Percentiles rank a stretch among this genome's conserved stretches.
Evolutionary conservation across 1,140 invertebrate genomes (phyloP).

Genomic region (Dendrolimus punctatus): DNA sequence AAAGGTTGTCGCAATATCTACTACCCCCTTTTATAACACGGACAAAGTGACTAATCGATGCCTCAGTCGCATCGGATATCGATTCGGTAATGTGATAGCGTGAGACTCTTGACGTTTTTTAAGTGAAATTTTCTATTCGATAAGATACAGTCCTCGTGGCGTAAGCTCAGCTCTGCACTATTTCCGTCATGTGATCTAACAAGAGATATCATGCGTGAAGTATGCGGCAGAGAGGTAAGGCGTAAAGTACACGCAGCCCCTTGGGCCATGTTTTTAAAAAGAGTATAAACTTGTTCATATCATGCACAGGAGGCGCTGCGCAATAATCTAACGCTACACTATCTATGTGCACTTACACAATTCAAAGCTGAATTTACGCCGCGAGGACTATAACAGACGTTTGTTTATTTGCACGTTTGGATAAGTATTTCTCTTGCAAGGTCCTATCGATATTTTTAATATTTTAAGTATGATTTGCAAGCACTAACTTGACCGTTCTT

Average conservation of each 20-base stretch:
- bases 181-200: too few relatives aligned
- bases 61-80: conserved; percentile 14
- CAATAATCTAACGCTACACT: too few relatives aligned
- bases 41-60: conserved; percentile 23
- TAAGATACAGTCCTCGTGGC: conserved; percentile 19
- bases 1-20: conserved; percentile 32
- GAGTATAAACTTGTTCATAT: too few relatives aligned
- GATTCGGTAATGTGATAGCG: conserved; percentile 31
- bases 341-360: too few relatives aligned
- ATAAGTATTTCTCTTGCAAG: conserved; percentile 30
- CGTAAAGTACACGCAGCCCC: too few relatives aligned
- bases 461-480: conserved; percentile 37
- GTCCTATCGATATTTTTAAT: conserved; percentile 35
- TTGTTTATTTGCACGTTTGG: conserved; percentile 58
- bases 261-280: too few relatives aligned
- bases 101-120: conserved; percentile 24
- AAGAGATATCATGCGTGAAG: too few relatives aligned
- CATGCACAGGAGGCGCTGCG: too few relatives aligned
- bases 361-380: too few relatives aligned
- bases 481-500: conserved; percentile 19
- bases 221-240: too few relatives aligned
- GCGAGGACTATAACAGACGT: conserved; percentile 8
- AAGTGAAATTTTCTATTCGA: conserved; percentile 34
- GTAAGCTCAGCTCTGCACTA: too few relatives aligned
- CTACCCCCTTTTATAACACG: conserved; percentile 24